Conservation (phyloP, 64 coral and sea anemone species). For the Dendrophyllia cribrosa region DNA sequence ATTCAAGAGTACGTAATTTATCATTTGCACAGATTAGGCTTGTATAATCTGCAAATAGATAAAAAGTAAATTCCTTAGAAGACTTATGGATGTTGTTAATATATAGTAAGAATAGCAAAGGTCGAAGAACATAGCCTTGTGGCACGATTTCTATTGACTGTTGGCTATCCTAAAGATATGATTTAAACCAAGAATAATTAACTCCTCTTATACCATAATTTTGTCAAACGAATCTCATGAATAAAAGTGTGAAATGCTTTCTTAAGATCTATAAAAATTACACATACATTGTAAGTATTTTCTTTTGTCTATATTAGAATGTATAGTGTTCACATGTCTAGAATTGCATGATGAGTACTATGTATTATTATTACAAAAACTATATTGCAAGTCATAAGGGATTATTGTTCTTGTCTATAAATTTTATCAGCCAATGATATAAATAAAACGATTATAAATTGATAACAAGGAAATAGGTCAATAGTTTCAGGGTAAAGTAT, state of each 20-base stretch:
- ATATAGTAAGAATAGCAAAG: background rate
- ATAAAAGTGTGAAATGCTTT: constrained; percentile 27
- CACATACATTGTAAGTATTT: background rate
- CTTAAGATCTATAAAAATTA: background rate
- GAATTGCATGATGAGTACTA: background rate
- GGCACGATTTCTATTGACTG: background rate
- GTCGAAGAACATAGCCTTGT: background rate
- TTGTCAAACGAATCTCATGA: background rate
- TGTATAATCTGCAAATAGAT: no score
- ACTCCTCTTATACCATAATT: constrained; percentile 2
- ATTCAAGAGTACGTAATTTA: no score
- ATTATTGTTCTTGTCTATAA: constrained; percentile 19
- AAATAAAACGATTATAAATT: background rate
- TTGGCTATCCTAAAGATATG: background rate
- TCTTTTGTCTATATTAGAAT: background rate
- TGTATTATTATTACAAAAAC: constrained; percentile 23
- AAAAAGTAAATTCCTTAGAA: no score
- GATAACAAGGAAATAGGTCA: background rate
- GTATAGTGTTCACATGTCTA: constrained; percentile 9
- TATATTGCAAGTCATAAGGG: background rate
- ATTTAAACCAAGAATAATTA: background rate
- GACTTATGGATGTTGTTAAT: background rate
- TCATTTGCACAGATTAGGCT: no score
- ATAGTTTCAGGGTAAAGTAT: background rate
- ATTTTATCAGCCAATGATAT: background rate